phyloP scores from a whole-genome alignment of 2,113 vertebrate species.

The Upupa epops region DNA sequence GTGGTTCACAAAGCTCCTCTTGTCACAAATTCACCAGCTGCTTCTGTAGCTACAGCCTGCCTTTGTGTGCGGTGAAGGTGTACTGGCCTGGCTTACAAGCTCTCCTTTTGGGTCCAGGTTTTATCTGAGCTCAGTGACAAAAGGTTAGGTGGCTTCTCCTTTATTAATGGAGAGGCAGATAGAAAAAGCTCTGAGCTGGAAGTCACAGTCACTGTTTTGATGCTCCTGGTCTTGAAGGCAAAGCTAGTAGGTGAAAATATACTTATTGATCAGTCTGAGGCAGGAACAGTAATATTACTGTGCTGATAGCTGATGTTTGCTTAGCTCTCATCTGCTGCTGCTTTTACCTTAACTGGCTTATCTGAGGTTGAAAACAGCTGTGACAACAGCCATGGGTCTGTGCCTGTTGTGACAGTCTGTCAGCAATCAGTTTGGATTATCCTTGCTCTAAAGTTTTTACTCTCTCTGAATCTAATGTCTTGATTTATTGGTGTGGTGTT shows the following conservation, averaged over 20 bases:
- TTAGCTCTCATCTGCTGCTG: background rate
- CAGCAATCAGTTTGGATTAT: background rate
- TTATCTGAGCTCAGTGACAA: background rate
- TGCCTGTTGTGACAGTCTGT: background rate
- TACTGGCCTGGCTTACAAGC: background rate
- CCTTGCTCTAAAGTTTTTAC: background rate
- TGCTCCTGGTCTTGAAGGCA: background rate
- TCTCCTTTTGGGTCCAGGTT: background rate
- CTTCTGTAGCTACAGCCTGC: background rate
- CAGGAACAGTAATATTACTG: background rate
- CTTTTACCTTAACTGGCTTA: background rate
- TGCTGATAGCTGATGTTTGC: background rate
- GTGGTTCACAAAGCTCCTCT: background rate
- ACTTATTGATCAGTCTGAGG: background rate
- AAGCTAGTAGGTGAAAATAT: background rate
- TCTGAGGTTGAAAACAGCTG: background rate
- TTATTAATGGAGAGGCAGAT: background rate
- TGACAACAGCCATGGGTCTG: conserved; percentile 3
- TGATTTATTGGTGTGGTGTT: background rate
- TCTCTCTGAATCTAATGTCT: background rate
- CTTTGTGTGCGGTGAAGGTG: background rate
- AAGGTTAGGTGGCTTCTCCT: background rate
- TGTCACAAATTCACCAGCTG: background rate
- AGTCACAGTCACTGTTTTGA: background rate
- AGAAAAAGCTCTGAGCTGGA: background rate